Conservation (phyloP, 1,140 invertebrate species). For the Pantala flavescens region DNA sequence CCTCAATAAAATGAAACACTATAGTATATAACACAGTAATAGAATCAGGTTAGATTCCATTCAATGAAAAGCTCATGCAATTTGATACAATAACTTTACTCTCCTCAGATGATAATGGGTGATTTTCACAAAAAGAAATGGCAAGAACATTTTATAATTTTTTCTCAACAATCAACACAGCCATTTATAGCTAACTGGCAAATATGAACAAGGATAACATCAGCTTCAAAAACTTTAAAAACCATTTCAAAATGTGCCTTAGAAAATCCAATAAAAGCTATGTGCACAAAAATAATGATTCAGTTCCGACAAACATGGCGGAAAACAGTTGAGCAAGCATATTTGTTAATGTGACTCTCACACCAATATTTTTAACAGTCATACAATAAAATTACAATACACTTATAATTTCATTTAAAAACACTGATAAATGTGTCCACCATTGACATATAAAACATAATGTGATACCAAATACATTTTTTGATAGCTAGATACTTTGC, state of each 20-base stretch:
- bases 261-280: slow-evolving; percentile 1
- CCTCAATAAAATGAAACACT: too few relatives aligned
- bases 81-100: slow-evolving; percentile 1
- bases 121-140: background rate
- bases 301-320: background rate
- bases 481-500: too few relatives aligned
- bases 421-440: background rate
- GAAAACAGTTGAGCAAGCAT: slow-evolving; percentile 2
- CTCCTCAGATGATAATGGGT: background rate
- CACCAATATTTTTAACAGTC: background rate
- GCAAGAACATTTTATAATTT: background rate
- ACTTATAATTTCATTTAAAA: background rate
- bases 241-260: slow-evolving; percentile 9
- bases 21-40: too few relatives aligned
- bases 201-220: slow-evolving; percentile 4
- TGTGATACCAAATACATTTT: background rate
- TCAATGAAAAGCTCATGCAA: background rate
- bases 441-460: background rate
- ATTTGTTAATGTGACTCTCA: background rate
- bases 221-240: slow-evolving; percentile 5
- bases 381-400: background rate
- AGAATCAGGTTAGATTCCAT: too few relatives aligned
- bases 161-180: slow-evolving; percentile 2
- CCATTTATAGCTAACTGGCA: background rate
- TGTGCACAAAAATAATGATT: slow-evolving; percentile 10